phyloP scores from a whole-genome alignment of 2,113 vertebrate genomes.

The Lates calcarifer region DNA sequence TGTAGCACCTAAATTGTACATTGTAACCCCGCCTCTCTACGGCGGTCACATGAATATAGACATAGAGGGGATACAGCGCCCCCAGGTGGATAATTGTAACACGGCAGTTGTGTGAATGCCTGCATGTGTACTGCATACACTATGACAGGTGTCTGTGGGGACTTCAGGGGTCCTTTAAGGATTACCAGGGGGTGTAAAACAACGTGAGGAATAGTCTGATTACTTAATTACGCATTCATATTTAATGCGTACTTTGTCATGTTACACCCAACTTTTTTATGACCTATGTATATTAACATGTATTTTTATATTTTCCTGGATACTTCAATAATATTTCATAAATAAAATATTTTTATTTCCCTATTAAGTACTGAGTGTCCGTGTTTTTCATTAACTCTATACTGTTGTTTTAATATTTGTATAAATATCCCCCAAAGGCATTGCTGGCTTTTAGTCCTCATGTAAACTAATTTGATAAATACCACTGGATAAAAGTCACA shows the following conservation, averaged over 20 bases:
- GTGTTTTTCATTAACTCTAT: not conserved
- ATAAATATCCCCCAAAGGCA: not conserved
- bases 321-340: not conserved
- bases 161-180: conserved; percentile 36
- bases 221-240: not conserved
- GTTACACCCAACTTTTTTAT: not conserved
- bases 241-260: not conserved
- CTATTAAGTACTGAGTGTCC: not conserved
- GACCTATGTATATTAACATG: not conserved
- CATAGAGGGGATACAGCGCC: conserved; percentile 59
- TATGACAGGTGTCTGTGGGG: not conserved
- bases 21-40: conserved; percentile 79
- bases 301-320: not conserved
- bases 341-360: too few relatives aligned
- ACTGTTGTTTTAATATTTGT: not conserved
- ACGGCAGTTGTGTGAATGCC: not conserved
- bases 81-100: conserved; percentile 45
- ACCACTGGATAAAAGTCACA: not conserved
- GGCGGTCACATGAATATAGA: conserved; percentile 74
- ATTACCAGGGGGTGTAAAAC: not conserved
- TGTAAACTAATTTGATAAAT: not conserved
- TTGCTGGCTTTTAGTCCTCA: not conserved
- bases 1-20: conserved; percentile 75
- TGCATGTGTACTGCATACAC: not conserved
- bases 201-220: not conserved